Conservation (phyloP, 2,113 vertebrate genomes). For the Gallinago paraguaiae region DNA sequence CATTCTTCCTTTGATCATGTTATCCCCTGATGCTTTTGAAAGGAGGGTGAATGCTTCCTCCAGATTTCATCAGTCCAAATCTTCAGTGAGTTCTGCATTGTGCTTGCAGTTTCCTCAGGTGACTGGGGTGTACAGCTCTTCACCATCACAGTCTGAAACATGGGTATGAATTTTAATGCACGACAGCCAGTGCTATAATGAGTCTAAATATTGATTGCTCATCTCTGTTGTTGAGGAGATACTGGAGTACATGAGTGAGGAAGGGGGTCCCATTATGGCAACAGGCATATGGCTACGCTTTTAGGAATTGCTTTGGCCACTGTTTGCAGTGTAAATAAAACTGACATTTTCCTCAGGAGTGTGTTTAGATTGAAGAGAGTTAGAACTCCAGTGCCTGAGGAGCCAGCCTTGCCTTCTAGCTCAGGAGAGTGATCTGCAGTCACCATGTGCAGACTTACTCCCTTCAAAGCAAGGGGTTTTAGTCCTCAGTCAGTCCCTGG, state of each 20-base stretch:
- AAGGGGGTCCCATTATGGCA: not conserved
- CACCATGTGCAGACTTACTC: not conserved
- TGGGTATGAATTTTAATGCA: not conserved
- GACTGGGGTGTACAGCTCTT: not conserved
- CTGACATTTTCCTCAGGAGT: not conserved
- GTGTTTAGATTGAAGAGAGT: not conserved
- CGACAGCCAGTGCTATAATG: not conserved
- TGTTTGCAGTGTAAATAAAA: not conserved
- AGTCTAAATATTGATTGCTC: accelerated
- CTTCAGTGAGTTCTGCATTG: not conserved
- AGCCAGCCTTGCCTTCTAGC: not conserved
- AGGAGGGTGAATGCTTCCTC: not conserved
- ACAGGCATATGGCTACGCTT: not conserved
- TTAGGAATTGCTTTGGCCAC: not conserved
- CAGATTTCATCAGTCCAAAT: slow-evolving; percentile 25
- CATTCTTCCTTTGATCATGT: slow-evolving; percentile 55
- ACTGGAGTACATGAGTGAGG: not conserved
- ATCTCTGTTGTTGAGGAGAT: not conserved
- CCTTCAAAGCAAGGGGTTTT: not conserved
- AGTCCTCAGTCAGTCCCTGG: not conserved
- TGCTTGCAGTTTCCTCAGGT: not conserved
- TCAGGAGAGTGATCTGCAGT: not conserved
- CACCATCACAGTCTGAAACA: accelerated
- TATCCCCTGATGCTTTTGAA: slow-evolving; percentile 31
- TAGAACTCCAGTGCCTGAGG: not conserved